Percentiles rank a stretch among this genome's conserved stretches.
Conservation (phyloP, 2,888 invertebrate genomes). For the Opisthograptis luteolata region DNA sequence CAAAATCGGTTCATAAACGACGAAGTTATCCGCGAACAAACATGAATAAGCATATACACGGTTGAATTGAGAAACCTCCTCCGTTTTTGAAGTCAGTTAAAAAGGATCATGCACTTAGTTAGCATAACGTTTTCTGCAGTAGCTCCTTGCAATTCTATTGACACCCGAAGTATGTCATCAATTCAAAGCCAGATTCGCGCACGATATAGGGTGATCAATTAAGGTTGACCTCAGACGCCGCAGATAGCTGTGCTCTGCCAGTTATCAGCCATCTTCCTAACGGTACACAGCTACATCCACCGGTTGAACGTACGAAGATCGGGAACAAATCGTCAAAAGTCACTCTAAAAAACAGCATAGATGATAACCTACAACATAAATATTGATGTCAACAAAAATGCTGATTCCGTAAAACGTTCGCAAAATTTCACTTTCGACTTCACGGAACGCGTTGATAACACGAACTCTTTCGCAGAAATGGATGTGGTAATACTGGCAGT, state of each 20-base stretch:
- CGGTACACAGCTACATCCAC: conserved; percentile 18
- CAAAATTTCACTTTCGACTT: conserved; percentile 20
- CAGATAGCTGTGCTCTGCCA: conserved; percentile 19
- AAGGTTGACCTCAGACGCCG: conserved; percentile 37
- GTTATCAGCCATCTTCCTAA: conserved; percentile 20
- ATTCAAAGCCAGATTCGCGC: not conserved
- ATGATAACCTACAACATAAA: conserved; percentile 11
- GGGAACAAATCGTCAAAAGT: conserved; percentile 2
- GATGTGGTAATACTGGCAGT: not conserved
- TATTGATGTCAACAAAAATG: conserved; percentile 45
- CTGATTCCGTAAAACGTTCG: conserved; percentile 34
- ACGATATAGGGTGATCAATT: conserved; percentile 40
- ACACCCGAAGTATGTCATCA: conserved; percentile 3
- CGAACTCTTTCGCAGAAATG: not conserved
- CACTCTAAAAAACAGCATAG: not conserved
- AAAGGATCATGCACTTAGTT: no score
- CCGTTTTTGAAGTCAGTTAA: no score
- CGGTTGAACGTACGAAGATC: conserved; percentile 22
- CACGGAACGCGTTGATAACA: not conserved
- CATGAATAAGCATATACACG: no score
- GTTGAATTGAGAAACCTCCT: no score
- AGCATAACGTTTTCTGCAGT: no score
- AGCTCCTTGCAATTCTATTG: not conserved
- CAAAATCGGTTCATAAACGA: no score
- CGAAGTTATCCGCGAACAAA: no score